Percentiles rank a stretch among this genome's conserved stretches.
These are phyloP conservation scores for Xiphias gladius DNA, from an alignment of 2,113 vertebrate genomes.

Conservation along the genomic window DNA sequence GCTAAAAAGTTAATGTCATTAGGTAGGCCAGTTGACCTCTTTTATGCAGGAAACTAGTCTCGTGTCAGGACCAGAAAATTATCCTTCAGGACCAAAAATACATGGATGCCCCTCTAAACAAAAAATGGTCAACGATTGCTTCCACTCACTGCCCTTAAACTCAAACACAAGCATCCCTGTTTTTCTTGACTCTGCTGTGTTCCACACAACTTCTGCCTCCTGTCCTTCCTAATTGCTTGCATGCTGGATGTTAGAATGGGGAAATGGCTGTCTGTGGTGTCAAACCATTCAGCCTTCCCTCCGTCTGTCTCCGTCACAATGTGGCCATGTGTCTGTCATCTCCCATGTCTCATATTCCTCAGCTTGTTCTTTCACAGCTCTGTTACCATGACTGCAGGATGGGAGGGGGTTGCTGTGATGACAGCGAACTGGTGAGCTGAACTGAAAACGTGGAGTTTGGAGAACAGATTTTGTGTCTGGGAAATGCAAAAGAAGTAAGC, in stretches of 20 bases:
- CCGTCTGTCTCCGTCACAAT: conserved; percentile 79
- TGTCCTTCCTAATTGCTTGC: conserved; percentile 60
- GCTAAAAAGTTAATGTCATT: conserved; percentile 35
- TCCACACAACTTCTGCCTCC: conserved; percentile 64
- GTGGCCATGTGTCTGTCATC: conserved; percentile 81
- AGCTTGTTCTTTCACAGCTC: conserved; percentile 80
- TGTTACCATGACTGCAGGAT: conserved; percentile 82
- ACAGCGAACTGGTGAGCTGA: conserved; percentile 59
- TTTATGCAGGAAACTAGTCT: conserved; percentile 23
- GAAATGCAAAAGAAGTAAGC: conserved; percentile 58
- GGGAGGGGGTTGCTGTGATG: conserved; percentile 58
- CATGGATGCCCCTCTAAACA: conserved; percentile 18
- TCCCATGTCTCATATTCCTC: conserved; percentile 71
- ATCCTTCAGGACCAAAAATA: conserved; percentile 8
- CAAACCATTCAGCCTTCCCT: conserved; percentile 69
- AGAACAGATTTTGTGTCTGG: conserved; percentile 68
- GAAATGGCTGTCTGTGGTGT: conserved; percentile 71
- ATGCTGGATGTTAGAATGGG: conserved; percentile 58
- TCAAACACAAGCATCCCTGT: conserved; percentile 18
- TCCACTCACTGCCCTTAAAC: conserved; percentile 5
- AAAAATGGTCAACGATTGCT: conserved; percentile 10
- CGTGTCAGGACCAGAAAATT: conserved; percentile 9
- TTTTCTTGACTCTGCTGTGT: conserved; percentile 40
- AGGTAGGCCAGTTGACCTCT: conserved; percentile 30
- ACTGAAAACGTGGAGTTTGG: conserved; percentile 68